phyloP scores from a whole-genome alignment of 2,888 invertebrate species.

The Osedax frankpressi region DNA sequence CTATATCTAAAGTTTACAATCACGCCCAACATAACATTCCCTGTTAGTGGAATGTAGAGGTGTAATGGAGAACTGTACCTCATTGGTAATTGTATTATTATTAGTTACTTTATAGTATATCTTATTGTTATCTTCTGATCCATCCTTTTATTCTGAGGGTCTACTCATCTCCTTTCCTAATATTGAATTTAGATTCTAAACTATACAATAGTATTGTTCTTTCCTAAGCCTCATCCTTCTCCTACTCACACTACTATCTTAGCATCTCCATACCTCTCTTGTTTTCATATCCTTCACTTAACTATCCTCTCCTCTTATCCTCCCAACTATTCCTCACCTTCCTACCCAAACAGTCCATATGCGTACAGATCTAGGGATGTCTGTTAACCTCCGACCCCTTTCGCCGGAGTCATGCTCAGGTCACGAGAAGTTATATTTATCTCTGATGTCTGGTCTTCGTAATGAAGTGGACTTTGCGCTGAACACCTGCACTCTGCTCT shows the following conservation, averaged over 20 bases:
- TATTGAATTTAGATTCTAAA: too few species aligned
- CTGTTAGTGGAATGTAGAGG: too few species aligned
- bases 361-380: conserved; percentile 57
- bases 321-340: not conserved
- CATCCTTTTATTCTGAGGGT: too few species aligned
- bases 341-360: conserved; percentile 31
- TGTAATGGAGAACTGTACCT: too few species aligned
- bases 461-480: conserved; percentile 97
- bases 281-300: not conserved
- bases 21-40: conserved; percentile 63
- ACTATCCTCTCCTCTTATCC: not conserved
- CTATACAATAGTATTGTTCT: too few species aligned
- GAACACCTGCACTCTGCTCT: conserved; percentile 85
- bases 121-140: too few species aligned
- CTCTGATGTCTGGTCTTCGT: conserved; percentile 83
- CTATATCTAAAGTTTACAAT: conserved; percentile 52
- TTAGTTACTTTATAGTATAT: too few species aligned
- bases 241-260: not conserved
- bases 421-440: conserved; percentile 74
- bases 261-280: not conserved
- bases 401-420: conserved; percentile 46
- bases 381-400: conserved; percentile 52
- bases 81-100: too few species aligned
- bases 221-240: not conserved
- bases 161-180: too few species aligned